These are phyloP conservation scores for Pegoplata infirma DNA, from an alignment of 2,888 invertebrate species.

Conservation along the genomic window DNA sequence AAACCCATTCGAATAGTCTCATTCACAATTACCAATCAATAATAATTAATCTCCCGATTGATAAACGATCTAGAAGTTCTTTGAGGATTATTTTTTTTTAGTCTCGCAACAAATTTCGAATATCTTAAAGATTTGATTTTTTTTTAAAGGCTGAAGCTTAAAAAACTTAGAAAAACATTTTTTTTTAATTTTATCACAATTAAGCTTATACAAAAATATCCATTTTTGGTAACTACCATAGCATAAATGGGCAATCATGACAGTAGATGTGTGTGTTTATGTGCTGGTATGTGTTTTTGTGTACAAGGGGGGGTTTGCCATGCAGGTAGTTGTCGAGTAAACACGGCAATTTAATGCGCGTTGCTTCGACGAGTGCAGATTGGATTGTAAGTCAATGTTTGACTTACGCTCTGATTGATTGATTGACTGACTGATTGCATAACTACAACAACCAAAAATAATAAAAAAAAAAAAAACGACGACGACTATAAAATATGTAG, in stretches of 20 bases:
- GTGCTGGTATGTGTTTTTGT: constrained; percentile 8
- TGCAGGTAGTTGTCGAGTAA: constrained; percentile 69
- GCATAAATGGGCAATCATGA: constrained; percentile 45
- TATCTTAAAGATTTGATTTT: no score
- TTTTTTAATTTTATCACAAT: no score
- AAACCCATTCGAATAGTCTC: no score
- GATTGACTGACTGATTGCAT: constrained; percentile 74
- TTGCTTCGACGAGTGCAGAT: constrained; percentile 66
- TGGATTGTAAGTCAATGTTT: constrained; percentile 76
- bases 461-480: constrained; percentile 25
- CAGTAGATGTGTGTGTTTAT: not conserved
- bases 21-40: no score
- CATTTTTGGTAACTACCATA: not conserved
- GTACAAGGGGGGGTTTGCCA: constrained; percentile 30
- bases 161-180: no score
- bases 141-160: no score
- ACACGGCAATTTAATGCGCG: constrained; percentile 76
- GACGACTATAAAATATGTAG: constrained; percentile 41
- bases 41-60: no score
- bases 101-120: no score
- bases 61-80: no score
- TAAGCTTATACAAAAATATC: no score
- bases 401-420: constrained; percentile 76
- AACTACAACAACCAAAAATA: constrained; percentile 67
- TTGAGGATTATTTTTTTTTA: no score